Evolutionary conservation across 2,797 vertebrate species (phyloP).

Genomic region (Lagorchestes hirsutus): DNA sequence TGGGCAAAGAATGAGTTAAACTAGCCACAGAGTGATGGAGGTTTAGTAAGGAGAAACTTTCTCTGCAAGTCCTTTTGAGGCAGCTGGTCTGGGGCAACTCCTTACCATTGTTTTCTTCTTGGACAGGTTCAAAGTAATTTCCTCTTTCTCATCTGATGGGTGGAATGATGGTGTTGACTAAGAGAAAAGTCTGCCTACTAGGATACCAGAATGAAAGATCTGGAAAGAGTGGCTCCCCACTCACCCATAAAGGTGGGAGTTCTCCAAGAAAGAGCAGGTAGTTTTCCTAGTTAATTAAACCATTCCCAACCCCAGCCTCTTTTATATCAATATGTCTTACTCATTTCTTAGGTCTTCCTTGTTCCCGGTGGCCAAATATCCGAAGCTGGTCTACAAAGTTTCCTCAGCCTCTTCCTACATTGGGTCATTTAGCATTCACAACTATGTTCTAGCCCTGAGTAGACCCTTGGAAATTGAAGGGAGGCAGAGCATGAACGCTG

Average conservation of each 20-base stretch:
- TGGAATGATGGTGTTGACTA: neutral
- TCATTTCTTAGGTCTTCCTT: neutral
- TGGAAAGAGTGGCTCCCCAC: neutral
- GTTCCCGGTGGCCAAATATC: neutral
- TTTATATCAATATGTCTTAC: neutral
- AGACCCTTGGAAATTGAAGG: neutral
- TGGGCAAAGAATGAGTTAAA: neutral
- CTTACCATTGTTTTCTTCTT: neutral
- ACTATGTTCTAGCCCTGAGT: neutral
- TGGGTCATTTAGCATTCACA: neutral
- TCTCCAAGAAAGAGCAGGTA: neutral
- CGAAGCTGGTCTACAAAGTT: neutral
- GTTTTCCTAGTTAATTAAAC: neutral
- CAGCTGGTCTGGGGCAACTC: neutral
- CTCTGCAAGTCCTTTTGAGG: neutral
- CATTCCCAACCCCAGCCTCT: neutral
- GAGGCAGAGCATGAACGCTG: neutral
- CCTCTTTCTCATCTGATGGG: neutral
- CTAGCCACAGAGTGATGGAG: neutral
- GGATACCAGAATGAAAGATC: neutral
- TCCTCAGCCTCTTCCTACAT: neutral
- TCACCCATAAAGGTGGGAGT: neutral
- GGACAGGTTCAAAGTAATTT: neutral
- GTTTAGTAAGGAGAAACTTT: neutral
- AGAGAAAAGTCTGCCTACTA: neutral